Evolutionary conservation across 2,113 vertebrate genomes (phyloP).

Genomic region (Rhea americana): DNA sequence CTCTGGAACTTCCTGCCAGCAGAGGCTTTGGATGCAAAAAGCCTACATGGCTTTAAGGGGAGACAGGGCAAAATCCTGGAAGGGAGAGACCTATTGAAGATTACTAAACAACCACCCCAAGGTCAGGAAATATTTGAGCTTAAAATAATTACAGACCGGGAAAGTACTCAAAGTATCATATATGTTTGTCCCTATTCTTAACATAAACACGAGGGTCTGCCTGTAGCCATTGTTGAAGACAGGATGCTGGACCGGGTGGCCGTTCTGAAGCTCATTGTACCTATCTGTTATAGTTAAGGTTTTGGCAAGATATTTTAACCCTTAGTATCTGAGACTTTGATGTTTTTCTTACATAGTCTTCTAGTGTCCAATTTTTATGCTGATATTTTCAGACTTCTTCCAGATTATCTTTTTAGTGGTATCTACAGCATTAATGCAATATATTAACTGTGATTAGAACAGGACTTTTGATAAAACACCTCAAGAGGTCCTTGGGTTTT

Average conservation of each 20-base stretch:
- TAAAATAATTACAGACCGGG: conserved; percentile 25
- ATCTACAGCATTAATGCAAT: neutral
- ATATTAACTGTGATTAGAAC: neutral
- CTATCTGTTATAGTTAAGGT: neutral
- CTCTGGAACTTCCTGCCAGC: neutral
- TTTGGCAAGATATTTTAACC: conserved; percentile 3
- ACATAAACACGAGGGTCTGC: neutral
- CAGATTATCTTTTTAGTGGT: neutral
- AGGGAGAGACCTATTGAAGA: neutral
- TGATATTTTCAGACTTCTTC: neutral
- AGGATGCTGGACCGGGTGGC: conserved; percentile 24
- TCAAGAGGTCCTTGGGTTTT: neutral
- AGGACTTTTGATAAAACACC: neutral
- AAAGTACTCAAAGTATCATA: neutral
- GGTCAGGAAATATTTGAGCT: conserved; percentile 19
- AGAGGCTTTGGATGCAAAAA: neutral
- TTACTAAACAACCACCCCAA: neutral
- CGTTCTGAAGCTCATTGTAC: neutral
- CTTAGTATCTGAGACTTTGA: neutral
- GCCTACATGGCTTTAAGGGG: neutral
- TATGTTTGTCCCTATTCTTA: neutral
- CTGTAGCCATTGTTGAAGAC: conserved; percentile 10
- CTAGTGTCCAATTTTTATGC: neutral
- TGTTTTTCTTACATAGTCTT: neutral
- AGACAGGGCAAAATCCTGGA: neutral